Base-by-base conservation (phyloP, 2,888 invertebrate genomes). In the Ormyrus rosae region DNA sequence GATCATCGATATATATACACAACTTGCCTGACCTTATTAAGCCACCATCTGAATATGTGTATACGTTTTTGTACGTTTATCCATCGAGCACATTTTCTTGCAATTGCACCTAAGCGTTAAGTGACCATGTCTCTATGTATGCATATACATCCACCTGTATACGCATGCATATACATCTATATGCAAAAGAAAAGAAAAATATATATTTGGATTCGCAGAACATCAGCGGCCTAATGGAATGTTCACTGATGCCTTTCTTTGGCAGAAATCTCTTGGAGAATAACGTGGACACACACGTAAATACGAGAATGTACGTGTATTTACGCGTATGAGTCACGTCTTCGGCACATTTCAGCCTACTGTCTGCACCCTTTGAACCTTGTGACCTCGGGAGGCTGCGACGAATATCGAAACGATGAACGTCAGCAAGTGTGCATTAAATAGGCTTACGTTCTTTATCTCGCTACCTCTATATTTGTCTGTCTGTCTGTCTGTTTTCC, bases 331-430 rank as follows among this genome's bases (percentile, higher is more conserved):
- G n/a, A 51, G 45, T 75, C 67, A 51, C 67, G 46, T 84, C 80
- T 86, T 82, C 84, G 86, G 85, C 85, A 87, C 86, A 83, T 83
- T 84, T 86, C 84, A 85, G 84, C 87, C 87, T 87, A 85, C 83
- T 87, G 86, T 87, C 85, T 87, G 87, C 87, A 87, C 86, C 86
- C 56, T 76, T 71, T 65, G 13, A 81, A 67, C 10, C 63, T 73
- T 46, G 61, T 65, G 61, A 63, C 48, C 45, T 58, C 48, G 63
- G 63, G 53, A 76, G 69, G 69, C 69, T 76, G 50, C 61, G 45
- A 61, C 51, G 61, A 60, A 9, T 51, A 61, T 61, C 46, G 45
- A 48, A 58, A 65, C 53, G 19, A 69, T 76, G 63, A 55, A 76
- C 69, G 46, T 69, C 69, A 55, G 55, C 68, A 63, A 76, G 63